Conservation (phyloP, 2,797 vertebrate species). For the Botia kubotai region DNA sequence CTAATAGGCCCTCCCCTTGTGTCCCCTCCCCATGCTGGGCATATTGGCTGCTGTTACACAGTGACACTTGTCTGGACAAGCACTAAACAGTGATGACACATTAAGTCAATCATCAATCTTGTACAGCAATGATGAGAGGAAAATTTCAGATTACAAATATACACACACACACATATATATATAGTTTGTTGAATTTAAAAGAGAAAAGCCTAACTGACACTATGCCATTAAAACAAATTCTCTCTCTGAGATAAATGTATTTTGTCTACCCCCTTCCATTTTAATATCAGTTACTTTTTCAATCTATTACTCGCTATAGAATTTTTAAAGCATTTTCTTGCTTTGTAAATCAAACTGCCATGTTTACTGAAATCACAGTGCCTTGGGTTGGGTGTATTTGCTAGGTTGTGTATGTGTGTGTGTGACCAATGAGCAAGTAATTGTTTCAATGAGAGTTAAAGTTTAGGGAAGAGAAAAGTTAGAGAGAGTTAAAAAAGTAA, state of each 20-base stretch:
- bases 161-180: background rate
- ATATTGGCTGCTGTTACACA: conserved; percentile 19
- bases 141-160: conserved; percentile 6
- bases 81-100: conserved; percentile 17
- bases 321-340: conserved; percentile 60
- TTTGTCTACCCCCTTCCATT: conserved; percentile 7
- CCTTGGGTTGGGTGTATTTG: conserved; percentile 71
- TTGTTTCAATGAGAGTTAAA: conserved; percentile 26
- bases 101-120: conserved; percentile 9
- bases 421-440: conserved; percentile 21
- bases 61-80: conserved; percentile 28
- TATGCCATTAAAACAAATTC: conserved; percentile 21
- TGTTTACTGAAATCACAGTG: conserved; percentile 83
- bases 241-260: background rate
- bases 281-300: conserved; percentile 12
- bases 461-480: conserved; percentile 53
- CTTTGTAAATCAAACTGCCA: conserved; percentile 70
- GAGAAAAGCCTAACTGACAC: conserved; percentile 2
- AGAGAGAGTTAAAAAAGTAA: background rate
- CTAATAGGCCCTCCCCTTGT: conserved; percentile 4
- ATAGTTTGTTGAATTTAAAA: conserved; percentile 7
- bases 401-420: conserved; percentile 1
- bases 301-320: conserved; percentile 62
- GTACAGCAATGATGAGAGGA: background rate
- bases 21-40: background rate